Evolutionary conservation across 2,888 invertebrate genomes (phyloP).

Genomic region (Napeogenes inachia): DNA sequence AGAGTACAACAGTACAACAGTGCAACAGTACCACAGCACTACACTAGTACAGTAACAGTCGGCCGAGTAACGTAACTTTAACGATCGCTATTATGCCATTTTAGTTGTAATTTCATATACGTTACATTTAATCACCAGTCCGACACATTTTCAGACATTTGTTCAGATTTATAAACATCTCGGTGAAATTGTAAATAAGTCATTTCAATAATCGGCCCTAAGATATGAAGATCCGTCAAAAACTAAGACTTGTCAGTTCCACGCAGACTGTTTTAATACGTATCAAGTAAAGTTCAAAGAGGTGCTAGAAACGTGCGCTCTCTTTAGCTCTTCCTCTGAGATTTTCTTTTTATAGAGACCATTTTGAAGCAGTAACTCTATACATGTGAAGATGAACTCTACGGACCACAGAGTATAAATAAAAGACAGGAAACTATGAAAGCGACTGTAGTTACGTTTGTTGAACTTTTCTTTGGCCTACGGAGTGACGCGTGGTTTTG

Average conservation of each 20-base stretch:
- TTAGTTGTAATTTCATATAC: slow-evolving; percentile 26
- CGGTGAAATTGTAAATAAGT: no score
- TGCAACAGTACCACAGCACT: background rate
- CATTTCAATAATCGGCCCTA: background rate
- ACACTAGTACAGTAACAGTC: slow-evolving; percentile 16
- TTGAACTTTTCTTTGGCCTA: background rate
- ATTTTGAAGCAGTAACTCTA: slow-evolving; percentile 27
- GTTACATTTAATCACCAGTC: slow-evolving; percentile 12
- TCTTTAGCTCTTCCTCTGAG: slow-evolving; percentile 40
- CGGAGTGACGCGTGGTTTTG: background rate
- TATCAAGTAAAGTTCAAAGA: slow-evolving; percentile 50
- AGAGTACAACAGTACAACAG: background rate
- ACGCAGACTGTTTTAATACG: slow-evolving; percentile 48
- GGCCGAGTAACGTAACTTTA: slow-evolving; percentile 34
- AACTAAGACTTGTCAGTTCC: slow-evolving; percentile 30
- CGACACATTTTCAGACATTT: no score
- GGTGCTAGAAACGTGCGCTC: slow-evolving; percentile 44
- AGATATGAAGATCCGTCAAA: slow-evolving; percentile 4
- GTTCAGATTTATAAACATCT: no score
- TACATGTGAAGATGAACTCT: slow-evolving; percentile 17
- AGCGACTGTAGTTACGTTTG: slow-evolving; percentile 3
- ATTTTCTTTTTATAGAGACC: slow-evolving; percentile 32
- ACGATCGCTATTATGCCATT: slow-evolving; percentile 41
- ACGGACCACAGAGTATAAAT: slow-evolving; percentile 16
- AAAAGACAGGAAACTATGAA: slow-evolving; percentile 14